These are phyloP conservation scores for Stigmatopora nigra DNA, from an alignment of 2,113 vertebrate genomes.

Conservation along the genomic window DNA sequence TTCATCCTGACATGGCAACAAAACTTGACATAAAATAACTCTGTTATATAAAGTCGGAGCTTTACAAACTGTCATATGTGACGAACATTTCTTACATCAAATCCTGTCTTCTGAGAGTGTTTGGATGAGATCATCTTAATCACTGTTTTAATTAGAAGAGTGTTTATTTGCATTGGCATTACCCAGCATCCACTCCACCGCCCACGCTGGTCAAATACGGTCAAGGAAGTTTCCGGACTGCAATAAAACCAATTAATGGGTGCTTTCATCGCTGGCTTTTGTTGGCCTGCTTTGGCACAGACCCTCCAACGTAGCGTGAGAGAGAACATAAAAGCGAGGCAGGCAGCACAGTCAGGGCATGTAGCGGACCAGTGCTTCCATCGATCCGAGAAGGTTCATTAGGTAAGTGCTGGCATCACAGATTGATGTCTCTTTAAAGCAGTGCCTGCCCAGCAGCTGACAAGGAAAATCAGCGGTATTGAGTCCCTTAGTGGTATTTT, in stretches of 20 bases:
- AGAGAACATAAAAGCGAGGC: conserved; percentile 53
- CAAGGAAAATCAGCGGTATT: conserved; percentile 90
- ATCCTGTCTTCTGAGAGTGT: not conserved
- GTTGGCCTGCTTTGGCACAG: conserved; percentile 18
- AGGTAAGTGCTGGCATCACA: conserved; percentile 98
- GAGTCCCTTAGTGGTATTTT: conserved; percentile 69
- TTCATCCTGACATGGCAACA: not conserved
- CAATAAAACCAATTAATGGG: not conserved
- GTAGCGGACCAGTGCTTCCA: conserved; percentile 74
- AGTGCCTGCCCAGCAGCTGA: conserved; percentile 80
- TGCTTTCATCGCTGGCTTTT: not conserved
- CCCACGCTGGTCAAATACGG: not conserved
- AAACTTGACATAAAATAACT: not conserved
- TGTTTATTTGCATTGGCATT: not conserved
- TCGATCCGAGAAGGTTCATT: conserved; percentile 94
- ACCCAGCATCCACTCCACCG: not conserved
- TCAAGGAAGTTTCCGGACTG: not conserved
- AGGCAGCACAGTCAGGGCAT: conserved; percentile 44
- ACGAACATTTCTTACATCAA: not conserved
- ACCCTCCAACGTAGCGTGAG: conserved; percentile 44
- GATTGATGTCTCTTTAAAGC: conserved; percentile 99
- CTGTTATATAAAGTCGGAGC: not conserved
- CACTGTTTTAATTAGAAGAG: not conserved
- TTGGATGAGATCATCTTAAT: not conserved
- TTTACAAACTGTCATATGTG: not conserved